Evolutionary conservation across 1,140 invertebrate species (phyloP), one percentile per base, ranked within the genome.

Genomic region (Penaeus vannamei): DNA sequence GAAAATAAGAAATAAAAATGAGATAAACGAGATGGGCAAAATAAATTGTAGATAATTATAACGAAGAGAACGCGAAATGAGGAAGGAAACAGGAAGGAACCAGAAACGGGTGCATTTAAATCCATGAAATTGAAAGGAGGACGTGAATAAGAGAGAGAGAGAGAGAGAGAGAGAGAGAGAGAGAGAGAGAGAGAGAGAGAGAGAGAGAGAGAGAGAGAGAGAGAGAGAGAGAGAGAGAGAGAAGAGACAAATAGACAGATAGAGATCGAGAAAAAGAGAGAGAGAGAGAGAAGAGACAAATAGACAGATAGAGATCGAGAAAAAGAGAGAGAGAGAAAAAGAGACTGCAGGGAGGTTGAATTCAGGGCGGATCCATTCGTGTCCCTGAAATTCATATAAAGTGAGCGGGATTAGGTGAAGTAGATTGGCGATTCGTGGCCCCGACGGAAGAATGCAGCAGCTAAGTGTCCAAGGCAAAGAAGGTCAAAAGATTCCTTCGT

Each of bases 91-190:
- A 72, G 26, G 22, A 8, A 76, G 29, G 8, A 76, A 10, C 2
- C 19, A 76, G 42, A 76, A 76, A 29, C 19, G 4, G 66, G n/a
- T 32, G 26, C 20, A 20, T 19, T 29, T 17, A 26, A 32, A 1
- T 53, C 17, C 17, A 1, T 4, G 22, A 76, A 76, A 32, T 7
- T n/a, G 10, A 26, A 29, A 10, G 26, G 72, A 32, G 10, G 20
- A 76, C 22, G 14, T 17, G 20, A 29, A 29, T 23, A 72, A 26
- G 26, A n/a, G 3, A 36, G 69, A 72, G 69, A 72, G 69, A 72
- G 69, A 72, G 69, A 72, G 69, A 72, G 69, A 72, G 69, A 72
- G 69, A 72, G 69, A 72, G 69, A 72, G 69, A 72, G 69, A 72
- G 69, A 72, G 69, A 72, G 69, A 72, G 69, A 72, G 69, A 72